phyloP scores from a whole-genome alignment of 2,888 invertebrate species.

The Hedya salicella region DNA sequence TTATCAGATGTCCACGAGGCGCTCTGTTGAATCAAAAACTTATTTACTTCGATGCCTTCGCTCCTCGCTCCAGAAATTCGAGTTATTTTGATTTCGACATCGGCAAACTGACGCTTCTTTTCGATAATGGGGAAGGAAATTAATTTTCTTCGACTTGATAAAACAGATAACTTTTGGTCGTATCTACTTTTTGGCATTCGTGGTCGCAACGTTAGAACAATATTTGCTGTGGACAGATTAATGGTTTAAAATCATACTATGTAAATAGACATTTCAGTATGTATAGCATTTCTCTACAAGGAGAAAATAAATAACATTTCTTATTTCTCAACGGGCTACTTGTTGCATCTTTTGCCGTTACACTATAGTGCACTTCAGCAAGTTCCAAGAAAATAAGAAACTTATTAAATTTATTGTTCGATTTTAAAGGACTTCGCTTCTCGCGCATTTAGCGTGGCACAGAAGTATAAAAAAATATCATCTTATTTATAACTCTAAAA shows the following conservation, averaged over 20 bases:
- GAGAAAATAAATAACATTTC: not conserved
- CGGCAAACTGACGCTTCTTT: slow-evolving; percentile 36
- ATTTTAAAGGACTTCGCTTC: slow-evolving; percentile 55
- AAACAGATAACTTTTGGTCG: slow-evolving; percentile 43
- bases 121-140: slow-evolving; percentile 49
- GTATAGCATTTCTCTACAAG: not conserved
- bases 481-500: not conserved
- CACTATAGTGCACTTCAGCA: not conserved
- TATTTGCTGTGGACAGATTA: too few relatives aligned
- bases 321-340: not conserved
- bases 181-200: not conserved
- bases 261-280: too few relatives aligned
- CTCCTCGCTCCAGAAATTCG: slow-evolving; percentile 52
- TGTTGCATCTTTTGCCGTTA: slow-evolving; percentile 4
- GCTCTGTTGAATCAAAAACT: slow-evolving; percentile 55
- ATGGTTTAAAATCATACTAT: too few relatives aligned
- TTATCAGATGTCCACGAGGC: slow-evolving; percentile 61
- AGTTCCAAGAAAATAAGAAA: not conserved
- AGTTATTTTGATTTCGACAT: slow-evolving; percentile 38
- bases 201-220: slow-evolving; percentile 2
- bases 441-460: not conserved
- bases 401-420: slow-evolving; percentile 64
- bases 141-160: slow-evolving; percentile 51
- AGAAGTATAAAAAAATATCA: not conserved
- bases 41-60: slow-evolving; percentile 52